Conservation (phyloP, 1,140 invertebrate species). For the Leguminivora glycinivorella region DNA sequence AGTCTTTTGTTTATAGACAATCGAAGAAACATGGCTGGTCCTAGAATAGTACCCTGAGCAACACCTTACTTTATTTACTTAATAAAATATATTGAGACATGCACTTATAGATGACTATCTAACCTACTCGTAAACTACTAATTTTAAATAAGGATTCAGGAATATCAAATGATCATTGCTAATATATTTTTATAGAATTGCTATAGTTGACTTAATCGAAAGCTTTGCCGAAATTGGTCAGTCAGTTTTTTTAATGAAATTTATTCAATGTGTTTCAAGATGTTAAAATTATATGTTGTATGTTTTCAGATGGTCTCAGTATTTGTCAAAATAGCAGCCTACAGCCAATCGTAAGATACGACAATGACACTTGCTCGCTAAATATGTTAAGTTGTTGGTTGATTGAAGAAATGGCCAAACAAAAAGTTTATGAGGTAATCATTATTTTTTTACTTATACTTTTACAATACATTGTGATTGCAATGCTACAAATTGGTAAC, state of each 20-base stretch:
- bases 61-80: not conserved
- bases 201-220: not conserved
- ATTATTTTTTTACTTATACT: not conserved
- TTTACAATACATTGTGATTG: not conserved
- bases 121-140: no score
- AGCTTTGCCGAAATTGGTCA: not conserved
- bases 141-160: no score
- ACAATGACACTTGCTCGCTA: constrained; percentile 64
- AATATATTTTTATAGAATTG: no score
- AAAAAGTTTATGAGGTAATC: constrained; percentile 56
- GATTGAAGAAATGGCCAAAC: constrained; percentile 66
- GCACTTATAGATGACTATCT: no score
- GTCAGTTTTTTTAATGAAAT: no score
- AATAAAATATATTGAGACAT: not conserved
- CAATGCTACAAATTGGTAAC: no score
- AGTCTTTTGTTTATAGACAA: constrained; percentile 35
- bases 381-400: constrained; percentile 76
- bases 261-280: no score
- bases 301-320: constrained; percentile 53
- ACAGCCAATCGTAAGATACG: constrained; percentile 41
- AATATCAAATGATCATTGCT: no score
- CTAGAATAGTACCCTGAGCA: not conserved
- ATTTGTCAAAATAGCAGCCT: constrained; percentile 55
- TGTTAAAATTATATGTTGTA: not conserved
- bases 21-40: not conserved